Percentiles rank a stretch among this genome's conserved stretches.
Evolutionary conservation across 2,888 invertebrate genomes (phyloP).

Genomic region (Actias luna): DNA sequence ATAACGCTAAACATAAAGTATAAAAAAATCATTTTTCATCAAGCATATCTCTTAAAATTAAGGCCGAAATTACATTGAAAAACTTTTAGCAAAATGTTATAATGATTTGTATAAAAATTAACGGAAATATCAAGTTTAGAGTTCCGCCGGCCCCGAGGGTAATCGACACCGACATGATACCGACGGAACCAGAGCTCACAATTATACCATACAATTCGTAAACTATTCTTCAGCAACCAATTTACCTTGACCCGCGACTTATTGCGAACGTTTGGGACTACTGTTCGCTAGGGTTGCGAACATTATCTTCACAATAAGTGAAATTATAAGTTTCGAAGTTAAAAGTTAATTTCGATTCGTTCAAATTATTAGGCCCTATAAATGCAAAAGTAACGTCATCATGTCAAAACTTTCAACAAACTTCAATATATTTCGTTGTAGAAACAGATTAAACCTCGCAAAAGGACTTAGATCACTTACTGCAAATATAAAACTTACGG

Average conservation of each 20-base stretch:
- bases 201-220: slow-evolving; percentile 3
- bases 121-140: slow-evolving; percentile 64
- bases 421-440: too few relatives aligned
- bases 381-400: too few relatives aligned
- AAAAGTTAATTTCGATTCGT: background rate
- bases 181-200: slow-evolving; percentile 34
- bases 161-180: slow-evolving; percentile 66
- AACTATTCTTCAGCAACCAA: slow-evolving; percentile 38
- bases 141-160: slow-evolving; percentile 50
- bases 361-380: too few relatives aligned
- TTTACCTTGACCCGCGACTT: slow-evolving; percentile 31
- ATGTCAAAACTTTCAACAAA: too few relatives aligned
- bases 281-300: background rate
- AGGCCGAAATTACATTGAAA: too few relatives aligned
- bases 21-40: too few relatives aligned
- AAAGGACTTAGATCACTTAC: too few relatives aligned
- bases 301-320: background rate
- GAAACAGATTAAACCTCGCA: too few relatives aligned
- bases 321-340: background rate
- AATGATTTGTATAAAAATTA: slow-evolving; percentile 18
- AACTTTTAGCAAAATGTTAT: too few relatives aligned
- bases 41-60: too few relatives aligned
- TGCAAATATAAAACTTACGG: too few relatives aligned
- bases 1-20: too few relatives aligned
- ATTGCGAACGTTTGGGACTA: background rate